Percentiles rank a stretch among this genome's conserved stretches.
phyloP scores from a whole-genome alignment of 35 echinoderm and acorn worm species.

The Acanthaster planci region DNA sequence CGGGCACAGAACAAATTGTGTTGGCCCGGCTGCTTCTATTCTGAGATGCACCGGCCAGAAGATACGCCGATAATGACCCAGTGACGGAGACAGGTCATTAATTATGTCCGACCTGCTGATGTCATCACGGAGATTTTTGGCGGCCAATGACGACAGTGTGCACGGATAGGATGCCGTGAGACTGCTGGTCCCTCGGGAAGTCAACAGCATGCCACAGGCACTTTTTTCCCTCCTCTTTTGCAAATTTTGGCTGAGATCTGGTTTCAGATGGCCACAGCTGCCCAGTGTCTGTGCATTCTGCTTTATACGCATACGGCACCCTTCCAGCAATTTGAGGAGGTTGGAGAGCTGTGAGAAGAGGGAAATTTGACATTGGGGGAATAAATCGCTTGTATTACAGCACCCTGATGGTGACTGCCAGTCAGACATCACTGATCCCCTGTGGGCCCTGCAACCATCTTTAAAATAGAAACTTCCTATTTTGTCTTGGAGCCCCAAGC shows the following conservation, averaged over 20 bases:
- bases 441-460: neutral
- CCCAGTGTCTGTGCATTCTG: neutral
- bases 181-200: neutral
- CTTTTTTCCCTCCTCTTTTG: neutral
- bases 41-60: neutral
- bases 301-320: neutral
- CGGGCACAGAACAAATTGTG: conserved; percentile 7
- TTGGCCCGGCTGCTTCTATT: conserved; percentile 20
- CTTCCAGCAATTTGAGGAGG: neutral
- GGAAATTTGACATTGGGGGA: neutral
- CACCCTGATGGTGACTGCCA: neutral
- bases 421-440: neutral
- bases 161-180: neutral
- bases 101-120: conserved; percentile 31
- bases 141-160: neutral
- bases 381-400: conserved; percentile 16
- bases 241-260: neutral
- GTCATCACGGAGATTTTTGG: conserved; percentile 12
- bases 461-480: conserved; percentile 18
- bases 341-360: neutral
- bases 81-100: conserved; percentile 31
- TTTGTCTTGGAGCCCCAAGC: conserved; percentile 13
- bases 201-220: conserved; percentile 1
- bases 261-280: conserved; percentile 9
- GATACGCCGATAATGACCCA: conserved; percentile 26